Evolutionary conservation across 1,140 invertebrate genomes (phyloP).

Genomic region (Pristionchus pacificus): DNA sequence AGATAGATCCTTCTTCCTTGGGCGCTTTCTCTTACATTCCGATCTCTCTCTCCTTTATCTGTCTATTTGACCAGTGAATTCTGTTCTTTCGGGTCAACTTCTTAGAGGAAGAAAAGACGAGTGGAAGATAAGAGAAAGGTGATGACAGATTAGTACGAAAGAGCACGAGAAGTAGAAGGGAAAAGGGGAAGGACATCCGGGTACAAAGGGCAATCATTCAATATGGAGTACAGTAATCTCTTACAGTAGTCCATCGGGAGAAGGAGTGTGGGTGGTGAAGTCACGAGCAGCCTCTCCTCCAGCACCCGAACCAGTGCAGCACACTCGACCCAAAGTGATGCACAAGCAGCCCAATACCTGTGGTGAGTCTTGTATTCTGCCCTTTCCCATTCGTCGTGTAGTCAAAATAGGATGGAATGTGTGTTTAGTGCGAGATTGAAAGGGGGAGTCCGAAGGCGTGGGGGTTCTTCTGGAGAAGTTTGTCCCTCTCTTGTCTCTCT

Average conservation of each 20-base stretch:
- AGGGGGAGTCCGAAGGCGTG: not conserved
- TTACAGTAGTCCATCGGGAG: conserved; percentile 42
- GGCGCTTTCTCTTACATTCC: no score
- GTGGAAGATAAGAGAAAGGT: no score
- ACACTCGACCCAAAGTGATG: conserved; percentile 34
- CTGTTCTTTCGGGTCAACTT: no score
- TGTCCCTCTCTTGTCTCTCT: not conserved
- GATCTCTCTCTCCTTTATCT: no score
- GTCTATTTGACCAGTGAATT: no score
- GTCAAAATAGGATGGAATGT: not conserved
- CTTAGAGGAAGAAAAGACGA: no score
- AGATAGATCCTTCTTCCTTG: not conserved
- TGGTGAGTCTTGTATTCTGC: conserved; percentile 26
- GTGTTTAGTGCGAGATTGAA: not conserved
- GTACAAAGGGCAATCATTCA: not conserved
- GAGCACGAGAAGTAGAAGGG: not conserved
- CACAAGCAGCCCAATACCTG: conserved; percentile 39
- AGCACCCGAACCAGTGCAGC: conserved; percentile 11
- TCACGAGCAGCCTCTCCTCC: conserved; percentile 35
- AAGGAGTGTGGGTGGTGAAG: conserved; percentile 57
- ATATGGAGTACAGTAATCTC: not conserved
- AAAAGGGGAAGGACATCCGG: not conserved
- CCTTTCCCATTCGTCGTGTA: not conserved
- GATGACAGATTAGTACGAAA: not conserved
- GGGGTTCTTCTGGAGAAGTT: not conserved